Percentiles rank a stretch among this genome's conserved stretches.
These are phyloP conservation scores for Dasyprocta punctata DNA, from an alignment of 2,113 vertebrate species.

Conservation along the genomic window DNA sequence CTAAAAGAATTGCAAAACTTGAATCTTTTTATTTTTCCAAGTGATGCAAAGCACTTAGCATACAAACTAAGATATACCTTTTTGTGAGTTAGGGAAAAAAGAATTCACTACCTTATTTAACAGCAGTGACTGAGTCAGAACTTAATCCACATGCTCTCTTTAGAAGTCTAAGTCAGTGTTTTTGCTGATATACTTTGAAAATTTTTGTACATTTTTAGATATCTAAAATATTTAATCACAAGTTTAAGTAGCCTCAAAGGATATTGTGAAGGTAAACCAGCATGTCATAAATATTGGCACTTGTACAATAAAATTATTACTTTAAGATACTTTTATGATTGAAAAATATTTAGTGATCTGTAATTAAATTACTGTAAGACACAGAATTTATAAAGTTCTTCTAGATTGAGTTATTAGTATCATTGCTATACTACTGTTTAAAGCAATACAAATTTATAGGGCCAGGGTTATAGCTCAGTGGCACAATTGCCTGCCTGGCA, in stretches of 20 bases:
- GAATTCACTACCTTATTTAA: neutral
- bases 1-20: neutral
- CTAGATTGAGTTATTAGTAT: conserved; percentile 19
- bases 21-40: conserved; percentile 8
- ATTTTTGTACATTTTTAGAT: neutral
- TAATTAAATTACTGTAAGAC: conserved; percentile 33
- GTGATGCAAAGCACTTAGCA: neutral
- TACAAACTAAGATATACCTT: neutral
- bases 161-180: neutral
- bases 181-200: neutral
- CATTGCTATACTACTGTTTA: neutral
- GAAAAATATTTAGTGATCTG: conserved; percentile 7
- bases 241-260: neutral
- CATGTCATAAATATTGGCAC: conserved; percentile 16
- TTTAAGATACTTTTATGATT: conserved; percentile 37
- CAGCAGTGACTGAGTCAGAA: neutral
- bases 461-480: too few relatives aligned
- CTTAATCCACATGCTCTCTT: neutral
- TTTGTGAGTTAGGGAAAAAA: neutral
- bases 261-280: neutral
- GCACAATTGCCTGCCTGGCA: too few relatives aligned
- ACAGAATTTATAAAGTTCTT: neutral
- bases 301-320: conserved; percentile 42
- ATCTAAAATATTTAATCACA: conserved; percentile 16
- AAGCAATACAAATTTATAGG: conserved; percentile 6